Conservation (phyloP, 2,888 invertebrate genomes). For the Scelioninae gen. 2 region DNA sequence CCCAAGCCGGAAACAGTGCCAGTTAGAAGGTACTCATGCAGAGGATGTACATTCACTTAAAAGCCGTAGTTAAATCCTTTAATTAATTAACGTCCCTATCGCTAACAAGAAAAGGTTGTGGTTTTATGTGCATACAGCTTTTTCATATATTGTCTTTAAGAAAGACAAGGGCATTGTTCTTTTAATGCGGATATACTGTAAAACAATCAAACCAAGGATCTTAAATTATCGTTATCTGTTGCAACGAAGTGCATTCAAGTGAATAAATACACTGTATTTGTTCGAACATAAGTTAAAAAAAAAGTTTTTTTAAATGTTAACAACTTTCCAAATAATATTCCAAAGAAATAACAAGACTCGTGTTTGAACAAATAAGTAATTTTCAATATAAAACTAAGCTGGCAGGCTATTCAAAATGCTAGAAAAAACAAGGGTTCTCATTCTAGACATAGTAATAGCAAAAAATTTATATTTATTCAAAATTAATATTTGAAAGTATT, state of each 20-base stretch:
- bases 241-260: background rate
- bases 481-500: too few species aligned
- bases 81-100: conserved; percentile 69
- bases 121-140: conserved; percentile 50
- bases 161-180: conserved; percentile 36
- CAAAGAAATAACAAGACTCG: too few species aligned
- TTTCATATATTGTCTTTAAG: conserved; percentile 41
- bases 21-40: conserved; percentile 60
- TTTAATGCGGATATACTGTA: conserved; percentile 38
- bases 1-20: conserved; percentile 64
- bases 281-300: too few species aligned
- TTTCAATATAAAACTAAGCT: too few species aligned
- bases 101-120: conserved; percentile 62
- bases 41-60: conserved; percentile 69
- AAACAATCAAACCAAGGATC: conserved; percentile 22
- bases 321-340: too few species aligned
- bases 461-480: too few species aligned
- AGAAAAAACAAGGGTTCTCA: too few species aligned
- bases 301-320: too few species aligned
- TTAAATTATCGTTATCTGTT: background rate
- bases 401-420: too few species aligned
- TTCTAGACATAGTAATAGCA: too few species aligned
- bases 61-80: conserved; percentile 67
- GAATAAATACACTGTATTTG: too few species aligned
- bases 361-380: too few species aligned